phyloP scores from a whole-genome alignment of 2,888 invertebrate species.

The Drosophila macrospina region DNA sequence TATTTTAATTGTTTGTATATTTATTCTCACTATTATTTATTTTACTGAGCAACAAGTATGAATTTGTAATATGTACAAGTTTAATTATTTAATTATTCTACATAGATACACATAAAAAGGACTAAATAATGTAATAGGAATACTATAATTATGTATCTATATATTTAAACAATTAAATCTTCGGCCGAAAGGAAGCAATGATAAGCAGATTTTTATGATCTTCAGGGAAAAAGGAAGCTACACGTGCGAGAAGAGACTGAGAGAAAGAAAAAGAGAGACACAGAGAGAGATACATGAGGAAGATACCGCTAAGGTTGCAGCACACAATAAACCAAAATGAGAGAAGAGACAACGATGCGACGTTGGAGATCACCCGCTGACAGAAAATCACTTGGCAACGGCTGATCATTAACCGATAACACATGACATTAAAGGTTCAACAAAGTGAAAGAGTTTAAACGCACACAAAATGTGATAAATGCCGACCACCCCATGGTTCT shows the following conservation, averaged over 20 bases:
- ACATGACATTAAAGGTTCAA: constrained; percentile 83
- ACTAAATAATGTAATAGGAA: not conserved
- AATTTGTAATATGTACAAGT: no score
- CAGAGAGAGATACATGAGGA: constrained; percentile 2
- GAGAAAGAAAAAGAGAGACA: constrained; percentile 13
- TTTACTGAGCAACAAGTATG: no score
- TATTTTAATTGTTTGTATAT: no score
- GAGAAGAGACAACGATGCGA: constrained; percentile 2
- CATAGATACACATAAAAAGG: no score
- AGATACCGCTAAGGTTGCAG: constrained; percentile 6
- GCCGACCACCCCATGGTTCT: constrained; percentile 77
- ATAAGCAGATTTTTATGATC: not conserved
- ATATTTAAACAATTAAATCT: not conserved
- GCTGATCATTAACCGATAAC: constrained; percentile 84
- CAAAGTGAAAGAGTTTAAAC: constrained; percentile 69
- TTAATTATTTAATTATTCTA: no score
- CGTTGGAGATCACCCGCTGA: constrained; percentile 74
- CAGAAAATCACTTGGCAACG: constrained; percentile 77
- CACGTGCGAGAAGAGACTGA: constrained; percentile 40
- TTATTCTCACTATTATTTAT: no score
- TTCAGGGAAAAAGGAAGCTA: constrained; percentile 29
- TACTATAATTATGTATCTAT: not conserved
- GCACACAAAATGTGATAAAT: constrained; percentile 80
- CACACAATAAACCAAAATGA: constrained; percentile 10
- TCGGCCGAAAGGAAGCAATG: not conserved